These are phyloP conservation scores for Danio aesculapii DNA, from an alignment of 2,797 vertebrate genomes.

Conservation along the genomic window DNA sequence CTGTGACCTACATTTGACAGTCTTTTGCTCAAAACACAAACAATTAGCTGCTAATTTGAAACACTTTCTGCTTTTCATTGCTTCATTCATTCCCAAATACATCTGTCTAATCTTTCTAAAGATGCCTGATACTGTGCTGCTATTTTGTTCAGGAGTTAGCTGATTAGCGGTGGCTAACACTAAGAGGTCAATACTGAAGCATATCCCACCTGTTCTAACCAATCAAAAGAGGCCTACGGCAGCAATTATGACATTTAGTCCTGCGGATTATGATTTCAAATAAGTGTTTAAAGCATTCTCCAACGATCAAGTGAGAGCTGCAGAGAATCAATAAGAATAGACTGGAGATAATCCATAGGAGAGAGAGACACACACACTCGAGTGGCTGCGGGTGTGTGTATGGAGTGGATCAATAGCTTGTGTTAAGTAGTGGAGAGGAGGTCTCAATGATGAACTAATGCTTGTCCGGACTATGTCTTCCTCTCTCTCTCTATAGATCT, in stretches of 20 bases:
- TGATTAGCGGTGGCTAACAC: constrained; percentile 53
- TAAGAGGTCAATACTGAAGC: constrained; percentile 80
- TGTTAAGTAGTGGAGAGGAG: constrained; percentile 86
- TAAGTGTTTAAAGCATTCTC: constrained; percentile 83
- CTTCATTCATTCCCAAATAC: constrained; percentile 11
- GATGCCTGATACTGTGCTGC: constrained; percentile 7
- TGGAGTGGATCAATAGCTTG: constrained; percentile 79
- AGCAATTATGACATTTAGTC: constrained; percentile 88
- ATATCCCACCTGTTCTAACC: constrained; percentile 76
- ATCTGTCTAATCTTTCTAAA: constrained; percentile 2
- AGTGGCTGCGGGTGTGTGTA: constrained; percentile 67
- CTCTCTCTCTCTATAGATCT: constrained; percentile 44
- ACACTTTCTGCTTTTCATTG: not conserved
- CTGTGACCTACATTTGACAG: constrained; percentile 20
- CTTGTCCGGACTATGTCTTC: constrained; percentile 71
- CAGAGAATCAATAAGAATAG: constrained; percentile 80
- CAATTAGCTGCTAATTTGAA: not conserved
- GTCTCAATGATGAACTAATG: constrained; percentile 84
- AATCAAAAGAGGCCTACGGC: constrained; percentile 77
- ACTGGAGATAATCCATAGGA: constrained; percentile 87
- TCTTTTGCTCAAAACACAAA: constrained; percentile 9
- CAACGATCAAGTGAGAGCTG: constrained; percentile 68
- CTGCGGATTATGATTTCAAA: constrained; percentile 87
- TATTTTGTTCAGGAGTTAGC: constrained; percentile 36
- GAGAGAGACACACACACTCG: constrained; percentile 82